Base-by-base conservation (phyloP, 2,113 vertebrate genomes). In the Gobiocypris rarus region DNA sequence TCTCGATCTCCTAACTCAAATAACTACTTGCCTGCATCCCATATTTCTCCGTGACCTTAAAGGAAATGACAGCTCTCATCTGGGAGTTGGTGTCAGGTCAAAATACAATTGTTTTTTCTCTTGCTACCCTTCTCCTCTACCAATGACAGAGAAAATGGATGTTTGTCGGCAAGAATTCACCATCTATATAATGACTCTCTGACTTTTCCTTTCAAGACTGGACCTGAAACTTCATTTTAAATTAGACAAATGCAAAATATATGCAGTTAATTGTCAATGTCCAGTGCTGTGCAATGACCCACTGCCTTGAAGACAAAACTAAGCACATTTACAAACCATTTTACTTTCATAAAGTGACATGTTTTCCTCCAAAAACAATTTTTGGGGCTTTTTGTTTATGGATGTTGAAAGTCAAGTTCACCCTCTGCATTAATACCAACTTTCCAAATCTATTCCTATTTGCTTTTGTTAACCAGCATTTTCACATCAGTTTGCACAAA, bases 21-120 rank as follows among this genome's bases (percentile, higher is more conserved):
- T 41, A 65, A 78, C 67, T 81, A 74, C 43, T 61, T 65, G 82
- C 78, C 78, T 24, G 65, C 77, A 78, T 74, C 73, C 86, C 73
- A 82, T 86, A 84, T 87, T 84, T 86, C 76, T 78, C 82, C 9
- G 45, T 77, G 84, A 87, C 85, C 88, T 89, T 87, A 87, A 86
- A 74, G 84, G 86, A 86, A 88, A 89, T 86, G 89, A 82, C 86
- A 84, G 77, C 85, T 65, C 86, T 81, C 79, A 70, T 81, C 70
- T 84, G 84, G 92, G 89, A 87, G 77, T 80, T 89, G 58, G 67
- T 11, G 31, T 8, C 1, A 81, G 85, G 86, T 81, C 86, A 65
- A 65, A 89, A 88, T 85, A 74, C 76, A 86, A 75, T 38, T 22
- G 83, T 79, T 74, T 83, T 70, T 88, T 26, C 70, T 74, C 54